A percentile compares a stretch with the other conserved stretches of the same genome.
Conservation (phyloP, 2,113 vertebrate species). For the Todiramphus saurophagus region DNA sequence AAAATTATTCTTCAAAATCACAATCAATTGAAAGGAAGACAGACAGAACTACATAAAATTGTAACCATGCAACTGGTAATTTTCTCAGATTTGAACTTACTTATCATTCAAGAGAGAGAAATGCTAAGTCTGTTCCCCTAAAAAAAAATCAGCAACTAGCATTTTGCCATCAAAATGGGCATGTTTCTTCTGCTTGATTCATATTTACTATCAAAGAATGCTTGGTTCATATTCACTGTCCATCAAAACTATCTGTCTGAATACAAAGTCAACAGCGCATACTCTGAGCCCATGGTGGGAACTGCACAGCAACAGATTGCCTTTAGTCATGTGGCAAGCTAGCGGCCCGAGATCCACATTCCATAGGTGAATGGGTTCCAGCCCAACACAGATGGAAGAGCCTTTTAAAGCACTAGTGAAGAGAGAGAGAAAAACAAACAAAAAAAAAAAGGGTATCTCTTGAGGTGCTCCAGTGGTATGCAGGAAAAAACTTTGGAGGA, state of each 20-base stretch:
- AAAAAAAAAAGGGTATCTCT: constrained; percentile 16
- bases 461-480: constrained; percentile 3
- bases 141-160: background rate
- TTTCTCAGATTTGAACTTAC: background rate
- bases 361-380: constrained; percentile 59
- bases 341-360: constrained; percentile 38
- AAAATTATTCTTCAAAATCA: background rate
- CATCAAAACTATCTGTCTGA: constrained; percentile 8
- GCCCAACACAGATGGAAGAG: constrained; percentile 60
- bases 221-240: background rate
- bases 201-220: background rate
- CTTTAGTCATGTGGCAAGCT: constrained; percentile 45
- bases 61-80: constrained; percentile 2
- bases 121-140: background rate
- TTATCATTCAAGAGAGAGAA: constrained; percentile 6
- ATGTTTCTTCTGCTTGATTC: background rate
- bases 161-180: background rate
- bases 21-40: background rate
- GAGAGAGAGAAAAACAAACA: constrained; percentile 24
- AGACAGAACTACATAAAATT: background rate
- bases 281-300: constrained; percentile 4
- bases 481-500: background rate
- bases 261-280: constrained; percentile 37
- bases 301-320: constrained; percentile 46
- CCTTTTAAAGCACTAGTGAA: constrained; percentile 61